Base-by-base conservation (phyloP, 2,888 invertebrate species). In the Arrhopalites spinosus region DNA sequence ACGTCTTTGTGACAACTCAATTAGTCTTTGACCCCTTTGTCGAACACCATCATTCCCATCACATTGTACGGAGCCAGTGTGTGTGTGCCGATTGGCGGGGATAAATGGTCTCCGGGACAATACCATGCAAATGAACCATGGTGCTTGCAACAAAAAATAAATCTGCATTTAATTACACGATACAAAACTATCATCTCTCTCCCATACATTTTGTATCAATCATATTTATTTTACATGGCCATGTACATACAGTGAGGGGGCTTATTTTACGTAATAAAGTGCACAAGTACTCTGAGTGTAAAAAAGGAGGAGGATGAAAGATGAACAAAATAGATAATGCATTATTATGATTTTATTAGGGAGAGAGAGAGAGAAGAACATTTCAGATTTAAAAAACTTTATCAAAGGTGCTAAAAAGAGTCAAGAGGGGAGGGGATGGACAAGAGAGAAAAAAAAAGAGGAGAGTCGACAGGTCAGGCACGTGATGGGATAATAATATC, bases 151-250 rank as follows among this genome's bases (percentile, higher is more conserved):
- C 74, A 74, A 67, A n/a, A n/a, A 66, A 67, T 53, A 67, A 53
- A 74, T 74, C 66, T 67, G 56, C 74, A 74, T 74, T 73, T 73
- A 73, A 73, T 73, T 73, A 73, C 73, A 73, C 50, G 27, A 36
- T 36, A 25, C 59, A 59, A n/a, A 8, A n/a, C 73, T 74, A 67
- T 74, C 74, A 67, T 43, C 67, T 36, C n/a, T 43, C 27, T 13
- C 15, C 53, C 50, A 36, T 27, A 11, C 63, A 23, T n/a, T n/a
- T n/a, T 27, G 72, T 63, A 72, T 72, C 63, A 72, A 72, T 72
- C 72, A 72, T 72, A 13, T 63, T 13, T 20, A 1, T 43, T 36
- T 36, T 36, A 36, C 36, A 36, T 36, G n/a, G n/a, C n/a, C n/a
- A n/a, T 36, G 36, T 36, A 36, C 11, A 11, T 36, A 36, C 36